Base-by-base conservation (phyloP, 1,140 invertebrate species). In the Condylostylus longicornis region DNA sequence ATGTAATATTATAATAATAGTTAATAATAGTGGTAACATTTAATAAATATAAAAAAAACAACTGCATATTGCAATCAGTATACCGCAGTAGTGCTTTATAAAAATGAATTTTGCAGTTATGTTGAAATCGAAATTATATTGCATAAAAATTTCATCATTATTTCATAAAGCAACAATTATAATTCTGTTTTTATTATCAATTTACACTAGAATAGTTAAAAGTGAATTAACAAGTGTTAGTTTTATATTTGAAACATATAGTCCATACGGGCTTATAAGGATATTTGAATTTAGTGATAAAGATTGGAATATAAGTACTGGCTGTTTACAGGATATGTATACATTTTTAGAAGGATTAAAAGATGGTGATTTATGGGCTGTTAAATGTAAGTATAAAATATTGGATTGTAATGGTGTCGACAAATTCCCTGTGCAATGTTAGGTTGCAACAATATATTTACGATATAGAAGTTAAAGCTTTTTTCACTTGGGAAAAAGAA, bases 241-340 rank as follows among this genome's bases (percentile, higher is more conserved):
- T 38, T 42, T 39, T 28, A 22, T 42, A 2, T 45, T 45, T 19
- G 44, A 45, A 23, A 37, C 30, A 2, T 45, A 42, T 23, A 45
- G 35, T 18, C 44, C 44, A 10, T 42, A 45, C 15, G 27, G 35
- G 7, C 36, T 41, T 12, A 23, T 45, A n/a, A 33, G 38, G 3
- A 42, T 45, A 14, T 45, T 45, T 20, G 44, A 45, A 29, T 45
- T 45, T 29, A 45, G 37, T 28, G 44, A 45, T 31, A 40, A 40
- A 18, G 44, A 38, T 19, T 45, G 44, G 44, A 45, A 45, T 33
- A 40, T 45, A 33, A 42, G 33, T 18, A 31, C 34, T 6, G 40
- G 37, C 2, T 45, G 44, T 27, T 27, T 45, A 4, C 20, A 29
- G n/a, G 38, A 45, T 17, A 45, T 42, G 41, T 45, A 40, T 27